phyloP scores from a whole-genome alignment of 2,797 vertebrate species.

The Galagoides demidoff region DNA sequence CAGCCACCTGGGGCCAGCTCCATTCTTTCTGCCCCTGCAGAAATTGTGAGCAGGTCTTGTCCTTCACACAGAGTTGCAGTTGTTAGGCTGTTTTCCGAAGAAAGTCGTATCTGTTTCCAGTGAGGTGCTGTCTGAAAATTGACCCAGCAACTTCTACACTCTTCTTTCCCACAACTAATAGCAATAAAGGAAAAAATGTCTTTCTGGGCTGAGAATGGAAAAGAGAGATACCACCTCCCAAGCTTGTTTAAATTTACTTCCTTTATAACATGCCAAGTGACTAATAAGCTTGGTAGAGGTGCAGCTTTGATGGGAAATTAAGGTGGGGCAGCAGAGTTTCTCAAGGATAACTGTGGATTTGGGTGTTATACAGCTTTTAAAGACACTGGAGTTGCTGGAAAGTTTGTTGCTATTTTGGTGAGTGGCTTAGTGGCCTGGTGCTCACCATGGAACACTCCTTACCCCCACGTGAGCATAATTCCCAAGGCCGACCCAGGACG shows the following conservation, averaged over 20 bases:
- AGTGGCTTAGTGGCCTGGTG: background rate
- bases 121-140: background rate
- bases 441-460: background rate
- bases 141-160: background rate
- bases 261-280: background rate
- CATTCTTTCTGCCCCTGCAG: rapidly evolving
- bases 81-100: background rate
- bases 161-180: background rate
- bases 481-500: background rate
- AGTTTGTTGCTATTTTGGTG: slow-evolving; percentile 18
- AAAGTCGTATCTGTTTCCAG: background rate
- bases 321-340: background rate
- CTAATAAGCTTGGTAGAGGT: background rate
- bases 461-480: background rate
- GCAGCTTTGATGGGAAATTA: background rate
- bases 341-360: background rate
- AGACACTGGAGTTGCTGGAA: slow-evolving; percentile 3
- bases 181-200: background rate
- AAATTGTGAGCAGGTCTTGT: background rate
- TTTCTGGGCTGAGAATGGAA: background rate
- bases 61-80: background rate
- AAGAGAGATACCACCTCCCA: background rate
- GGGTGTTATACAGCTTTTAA: background rate
- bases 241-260: background rate
- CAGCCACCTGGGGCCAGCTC: background rate